These are phyloP conservation scores for Poeciliopsis prolifica DNA, from an alignment of 2,113 vertebrate genomes.

Conservation along the genomic window DNA sequence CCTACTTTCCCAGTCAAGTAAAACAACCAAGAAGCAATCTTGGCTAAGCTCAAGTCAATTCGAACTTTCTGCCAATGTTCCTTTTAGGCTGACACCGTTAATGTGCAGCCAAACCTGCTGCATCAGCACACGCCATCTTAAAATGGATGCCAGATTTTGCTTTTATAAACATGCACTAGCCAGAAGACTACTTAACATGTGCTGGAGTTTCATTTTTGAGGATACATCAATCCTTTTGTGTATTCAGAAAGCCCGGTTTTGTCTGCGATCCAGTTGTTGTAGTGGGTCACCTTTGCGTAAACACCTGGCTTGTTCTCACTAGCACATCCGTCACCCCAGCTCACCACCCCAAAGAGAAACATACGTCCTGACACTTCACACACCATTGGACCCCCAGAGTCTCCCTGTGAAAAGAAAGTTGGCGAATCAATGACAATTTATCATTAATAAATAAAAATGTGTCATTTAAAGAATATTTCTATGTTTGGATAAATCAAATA, in stretches of 20 bases:
- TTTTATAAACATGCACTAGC: not conserved
- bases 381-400: constrained; percentile 80
- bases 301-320: constrained; percentile 71
- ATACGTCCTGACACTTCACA: constrained; percentile 60
- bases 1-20: not conserved
- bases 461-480: not conserved
- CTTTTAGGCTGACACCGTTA: not conserved
- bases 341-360: constrained; percentile 83
- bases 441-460: too few species aligned
- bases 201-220: constrained; percentile 63
- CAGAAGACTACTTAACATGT: not conserved
- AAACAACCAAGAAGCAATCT: not conserved
- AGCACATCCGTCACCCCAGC: constrained; percentile 79
- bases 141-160: constrained; percentile 13
- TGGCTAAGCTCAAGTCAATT: not conserved
- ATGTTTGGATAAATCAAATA: not conserved
- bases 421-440: not conserved
- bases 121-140: not conserved
- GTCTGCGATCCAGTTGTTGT: constrained; percentile 79
- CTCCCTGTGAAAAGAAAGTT: constrained; percentile 66
- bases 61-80: not conserved
- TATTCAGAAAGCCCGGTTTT: constrained; percentile 57
- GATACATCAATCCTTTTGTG: constrained; percentile 73
- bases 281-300: constrained; percentile 78
- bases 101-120: not conserved